A percentile compares a stretch with the other conserved stretches of the same genome.
These are phyloP conservation scores for Cecropterus lyciades DNA, from an alignment of 1,140 invertebrate species.

Conservation along the genomic window DNA sequence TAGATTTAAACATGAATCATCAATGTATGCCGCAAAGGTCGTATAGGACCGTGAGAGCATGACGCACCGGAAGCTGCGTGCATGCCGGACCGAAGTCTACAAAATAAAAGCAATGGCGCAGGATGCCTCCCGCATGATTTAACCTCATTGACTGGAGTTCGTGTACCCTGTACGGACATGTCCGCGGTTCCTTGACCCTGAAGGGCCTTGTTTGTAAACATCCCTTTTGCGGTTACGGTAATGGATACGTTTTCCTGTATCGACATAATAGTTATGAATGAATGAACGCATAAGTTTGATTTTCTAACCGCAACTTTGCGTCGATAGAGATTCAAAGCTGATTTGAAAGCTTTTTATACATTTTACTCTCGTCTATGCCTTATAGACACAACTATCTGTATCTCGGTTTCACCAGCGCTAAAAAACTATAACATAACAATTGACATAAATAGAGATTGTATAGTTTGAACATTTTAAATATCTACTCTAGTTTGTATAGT, in stretches of 20 bases:
- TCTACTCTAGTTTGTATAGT: no score
- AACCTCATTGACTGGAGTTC: constrained; percentile 18
- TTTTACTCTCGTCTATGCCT: no score
- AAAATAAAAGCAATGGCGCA: constrained; percentile 27
- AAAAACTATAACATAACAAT: no score
- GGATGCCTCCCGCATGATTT: constrained; percentile 34
- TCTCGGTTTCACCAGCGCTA: no score
- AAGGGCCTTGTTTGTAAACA: constrained; percentile 10
- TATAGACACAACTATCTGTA: no score
- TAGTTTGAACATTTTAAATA: no score
- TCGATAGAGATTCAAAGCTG: background rate
- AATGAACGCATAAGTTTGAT: background rate
- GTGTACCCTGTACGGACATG: background rate
- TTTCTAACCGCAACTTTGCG: background rate
- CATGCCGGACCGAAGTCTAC: constrained; percentile 39
- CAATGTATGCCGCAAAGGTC: constrained; percentile 9
- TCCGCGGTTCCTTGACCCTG: constrained; percentile 12
- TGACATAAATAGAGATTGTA: no score
- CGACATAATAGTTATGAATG: constrained; percentile 4
- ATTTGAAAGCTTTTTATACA: no score
- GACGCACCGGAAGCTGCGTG: constrained; percentile 48
- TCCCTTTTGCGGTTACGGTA: background rate
- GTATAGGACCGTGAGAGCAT: constrained; percentile 37
- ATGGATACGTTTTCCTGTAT: background rate
- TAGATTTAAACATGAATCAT: background rate